Evolutionary conservation across 1,140 invertebrate genomes (phyloP), one percentile per base, ranked within the genome.

Genomic region (Drosophila sucinea): DNA sequence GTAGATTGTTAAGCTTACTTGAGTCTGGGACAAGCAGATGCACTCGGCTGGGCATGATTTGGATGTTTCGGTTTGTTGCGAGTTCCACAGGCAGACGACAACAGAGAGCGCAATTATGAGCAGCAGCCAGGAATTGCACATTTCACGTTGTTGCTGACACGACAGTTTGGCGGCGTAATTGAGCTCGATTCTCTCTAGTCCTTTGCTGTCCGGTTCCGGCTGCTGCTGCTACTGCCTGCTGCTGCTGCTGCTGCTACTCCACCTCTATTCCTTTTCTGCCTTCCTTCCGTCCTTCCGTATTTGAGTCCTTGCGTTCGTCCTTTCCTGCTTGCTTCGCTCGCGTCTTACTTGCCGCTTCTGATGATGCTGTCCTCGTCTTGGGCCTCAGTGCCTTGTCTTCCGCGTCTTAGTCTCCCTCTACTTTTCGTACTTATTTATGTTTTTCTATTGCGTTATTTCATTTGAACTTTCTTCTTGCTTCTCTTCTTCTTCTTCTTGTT

Each of bases 1-100:
- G 64, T 77, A 70, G 73, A 86, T 87, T 87, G 83, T 87, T 87
- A 89, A 87, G 83, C 80, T 93, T 94, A 96, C 96, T 95, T 97
- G 96, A 79, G 96, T 96, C 83, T 95, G 95, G 58, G 96, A 96
- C 47, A 96, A 93, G 91, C 96, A 96, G 90, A 96, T 96, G 93
- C 96, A 96, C 92, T 96, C 95, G 76, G 93, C 92, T 71, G 95
- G 95, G 89, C 96, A 97, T 91, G 91, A 92, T 90, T 92, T 91
- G 78, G 90, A 91, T 89, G 91, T 83, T 91, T 92, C 91, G 81
- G 81, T 86, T 80, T 90, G 83, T 89, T 90, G 91, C 81, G 89
- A 91, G 81, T 92, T 92, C 91, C 91, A 92, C 85, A 91, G 91
- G 90, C 91, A 92, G 91, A 91, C 91, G 91, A 91, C 91, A 89